phyloP scores from a whole-genome alignment of 1,140 invertebrate species.

The Hylaeus volcanicus region DNA sequence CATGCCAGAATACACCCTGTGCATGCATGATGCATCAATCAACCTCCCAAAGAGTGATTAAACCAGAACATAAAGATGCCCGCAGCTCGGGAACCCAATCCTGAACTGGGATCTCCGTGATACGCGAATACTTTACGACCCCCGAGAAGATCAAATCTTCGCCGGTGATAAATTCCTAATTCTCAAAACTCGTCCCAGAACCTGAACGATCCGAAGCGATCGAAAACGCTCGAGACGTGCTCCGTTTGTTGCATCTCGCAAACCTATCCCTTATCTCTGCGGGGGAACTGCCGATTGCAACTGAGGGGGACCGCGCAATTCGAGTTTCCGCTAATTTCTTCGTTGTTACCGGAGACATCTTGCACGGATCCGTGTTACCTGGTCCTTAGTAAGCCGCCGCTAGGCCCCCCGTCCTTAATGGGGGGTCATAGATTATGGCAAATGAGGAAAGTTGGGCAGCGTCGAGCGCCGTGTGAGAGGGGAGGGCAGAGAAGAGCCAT shows the following conservation, averaged over 20 bases:
- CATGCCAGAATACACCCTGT: no score
- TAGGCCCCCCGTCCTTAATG: constrained; percentile 70
- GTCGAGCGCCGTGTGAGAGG: constrained; percentile 11
- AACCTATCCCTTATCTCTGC: constrained; percentile 1
- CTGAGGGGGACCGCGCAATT: constrained; percentile 29
- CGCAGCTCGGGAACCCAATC: no score
- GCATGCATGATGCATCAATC: no score
- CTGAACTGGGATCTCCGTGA: no score
- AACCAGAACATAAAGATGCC: no score
- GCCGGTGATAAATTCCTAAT: not conserved
- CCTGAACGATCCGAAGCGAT: not conserved
- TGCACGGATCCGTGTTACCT: constrained; percentile 68
- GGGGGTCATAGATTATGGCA: constrained; percentile 75
- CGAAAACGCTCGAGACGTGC: not conserved
- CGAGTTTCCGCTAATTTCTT: constrained; percentile 70
- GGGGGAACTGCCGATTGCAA: constrained; percentile 32
- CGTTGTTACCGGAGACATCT: constrained; percentile 67
- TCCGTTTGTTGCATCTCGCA: not conserved
- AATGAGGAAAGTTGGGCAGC: constrained; percentile 74
- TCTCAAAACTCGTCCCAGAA: not conserved
- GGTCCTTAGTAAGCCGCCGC: constrained; percentile 61
- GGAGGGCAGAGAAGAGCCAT: constrained; percentile 58
- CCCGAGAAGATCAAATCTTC: not conserved
- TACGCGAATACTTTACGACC: no score
- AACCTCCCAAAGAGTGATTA: no score